Conservation (phyloP, 2,888 invertebrate genomes). For the Ferrisia virgata region DNA sequence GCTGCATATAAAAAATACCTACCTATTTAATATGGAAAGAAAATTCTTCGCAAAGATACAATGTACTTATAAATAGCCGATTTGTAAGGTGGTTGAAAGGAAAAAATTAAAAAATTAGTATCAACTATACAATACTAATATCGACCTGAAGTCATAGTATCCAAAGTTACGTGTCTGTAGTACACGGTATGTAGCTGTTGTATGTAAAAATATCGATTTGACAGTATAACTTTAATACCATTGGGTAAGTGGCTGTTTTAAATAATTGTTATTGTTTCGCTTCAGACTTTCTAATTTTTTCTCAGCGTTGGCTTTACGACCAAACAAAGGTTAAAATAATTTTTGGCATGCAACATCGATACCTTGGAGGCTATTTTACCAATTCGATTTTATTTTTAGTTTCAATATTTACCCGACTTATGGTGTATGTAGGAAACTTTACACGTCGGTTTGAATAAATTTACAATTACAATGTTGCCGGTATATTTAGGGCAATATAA, state of each 20-base stretch:
- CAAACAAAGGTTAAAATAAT: conserved; percentile 16
- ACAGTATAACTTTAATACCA: not conserved
- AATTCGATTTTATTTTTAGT: not conserved
- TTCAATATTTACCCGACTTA: not conserved
- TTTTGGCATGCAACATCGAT: conserved; percentile 8
- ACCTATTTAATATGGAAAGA: too few relatives aligned
- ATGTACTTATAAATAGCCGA: too few relatives aligned
- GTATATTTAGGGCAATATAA: not conserved
- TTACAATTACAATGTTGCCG: not conserved
- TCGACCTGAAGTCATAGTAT: not conserved
- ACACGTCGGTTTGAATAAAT: not conserved
- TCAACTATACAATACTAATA: not conserved
- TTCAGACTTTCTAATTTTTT: not conserved
- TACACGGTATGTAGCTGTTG: not conserved
- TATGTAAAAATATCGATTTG: conserved; percentile 22
- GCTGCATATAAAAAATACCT: too few relatives aligned
- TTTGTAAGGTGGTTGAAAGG: too few relatives aligned
- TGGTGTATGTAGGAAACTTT: not conserved
- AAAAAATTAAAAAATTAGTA: not conserved
- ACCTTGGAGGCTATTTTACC: not conserved
- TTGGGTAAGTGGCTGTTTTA: conserved; percentile 3
- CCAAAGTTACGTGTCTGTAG: not conserved
- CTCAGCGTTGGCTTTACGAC: not conserved
- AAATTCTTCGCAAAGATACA: too few relatives aligned
- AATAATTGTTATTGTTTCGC: conserved; percentile 6